phyloP scores from a whole-genome alignment of 1,140 invertebrate genomes.

The Heliconius hermathena region DNA sequence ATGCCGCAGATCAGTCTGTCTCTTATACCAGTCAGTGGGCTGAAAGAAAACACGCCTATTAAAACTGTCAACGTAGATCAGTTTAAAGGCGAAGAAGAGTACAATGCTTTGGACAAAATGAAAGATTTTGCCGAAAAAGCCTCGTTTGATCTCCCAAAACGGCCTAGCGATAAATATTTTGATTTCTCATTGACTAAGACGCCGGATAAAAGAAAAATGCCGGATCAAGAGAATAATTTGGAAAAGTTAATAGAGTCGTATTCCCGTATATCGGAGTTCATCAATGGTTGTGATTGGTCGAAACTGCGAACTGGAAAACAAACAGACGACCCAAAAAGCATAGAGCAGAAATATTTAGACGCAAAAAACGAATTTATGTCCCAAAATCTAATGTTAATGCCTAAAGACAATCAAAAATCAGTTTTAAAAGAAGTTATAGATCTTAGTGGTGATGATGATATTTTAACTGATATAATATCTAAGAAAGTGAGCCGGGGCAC shows the following conservation, averaged over 20 bases:
- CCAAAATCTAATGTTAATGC: conserved; percentile 73
- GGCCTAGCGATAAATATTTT: conserved; percentile 66
- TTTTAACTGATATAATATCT: conserved; percentile 59
- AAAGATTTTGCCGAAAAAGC: conserved; percentile 80
- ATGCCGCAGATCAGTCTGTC: conserved; percentile 78
- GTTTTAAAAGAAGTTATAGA: conserved; percentile 74
- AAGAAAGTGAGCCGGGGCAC: conserved; percentile 66
- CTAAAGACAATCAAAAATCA: conserved; percentile 66
- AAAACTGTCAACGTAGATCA: conserved; percentile 63
- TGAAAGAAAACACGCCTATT: conserved; percentile 65
- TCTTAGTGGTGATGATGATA: conserved; percentile 72
- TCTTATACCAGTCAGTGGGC: conserved; percentile 68
- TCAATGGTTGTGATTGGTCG: conserved; percentile 79
- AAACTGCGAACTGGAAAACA: conserved; percentile 58
- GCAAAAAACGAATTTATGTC: conserved; percentile 81
- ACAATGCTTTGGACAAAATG: conserved; percentile 80
- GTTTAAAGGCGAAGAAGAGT: conserved; percentile 71
- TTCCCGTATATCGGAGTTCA: conserved; percentile 77
- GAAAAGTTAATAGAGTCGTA: conserved; percentile 76
- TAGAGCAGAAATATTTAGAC: conserved; percentile 77
- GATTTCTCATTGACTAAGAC: conserved; percentile 71
- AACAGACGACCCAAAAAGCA: conserved; percentile 61
- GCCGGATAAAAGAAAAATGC: conserved; percentile 57
- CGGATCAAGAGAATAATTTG: conserved; percentile 69
- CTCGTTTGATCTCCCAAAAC: conserved; percentile 73